Base-by-base conservation (phyloP, 1,140 invertebrate genomes). In the Vollenhovia emeryi region DNA sequence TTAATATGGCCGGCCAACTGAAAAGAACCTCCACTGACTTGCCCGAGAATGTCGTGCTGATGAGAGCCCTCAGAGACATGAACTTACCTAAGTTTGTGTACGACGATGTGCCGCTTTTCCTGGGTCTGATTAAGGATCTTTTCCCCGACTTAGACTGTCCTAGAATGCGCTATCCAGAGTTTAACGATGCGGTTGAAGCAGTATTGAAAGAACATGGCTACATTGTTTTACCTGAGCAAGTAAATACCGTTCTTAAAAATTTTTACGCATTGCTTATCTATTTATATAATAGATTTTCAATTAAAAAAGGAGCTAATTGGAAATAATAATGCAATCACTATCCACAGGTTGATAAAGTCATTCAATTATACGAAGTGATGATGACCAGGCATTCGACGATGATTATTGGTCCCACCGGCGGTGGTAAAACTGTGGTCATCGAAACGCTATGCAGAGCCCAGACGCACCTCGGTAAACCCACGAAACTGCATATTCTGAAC, bases 361-460 rank as follows among this genome's bases (percentile, higher is more conserved):
- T 98, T 43, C 98, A 99, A 94, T 91, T 99, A 91, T 98, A 98
- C 91, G 98, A 99, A 94, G 98, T 98, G 2, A 98, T 99, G 98
- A 98, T 98, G 97, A 98, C 97, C 1, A 96, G 98, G 57, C 98
- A 99, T 94, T 98, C 97, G 30, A 97, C 97, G 11, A 99, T 99
- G 98, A 91, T 99, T 48, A 97, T 99, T 9, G 98, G 98, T 0
- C 98, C 98, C 27, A 98, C 98, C 30, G 98, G 98, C 60, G 98
- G 98, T 48, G 98, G 98, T 21, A 99, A 99, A 95, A 97, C 97
- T 15, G 97, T 98, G 11, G 96, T 99, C 21, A 96, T 99, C 85
- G 96, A 98, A 91, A 97, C 97, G 6, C 94, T 99, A 33, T 96
- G 97, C 68, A 97, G 97, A 91, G 97, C 98, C n/a, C 98, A 97